These are phyloP conservation scores for Ophioninae sp. DNA, from an alignment of 2,888 invertebrate genomes.

Conservation along the genomic window DNA sequence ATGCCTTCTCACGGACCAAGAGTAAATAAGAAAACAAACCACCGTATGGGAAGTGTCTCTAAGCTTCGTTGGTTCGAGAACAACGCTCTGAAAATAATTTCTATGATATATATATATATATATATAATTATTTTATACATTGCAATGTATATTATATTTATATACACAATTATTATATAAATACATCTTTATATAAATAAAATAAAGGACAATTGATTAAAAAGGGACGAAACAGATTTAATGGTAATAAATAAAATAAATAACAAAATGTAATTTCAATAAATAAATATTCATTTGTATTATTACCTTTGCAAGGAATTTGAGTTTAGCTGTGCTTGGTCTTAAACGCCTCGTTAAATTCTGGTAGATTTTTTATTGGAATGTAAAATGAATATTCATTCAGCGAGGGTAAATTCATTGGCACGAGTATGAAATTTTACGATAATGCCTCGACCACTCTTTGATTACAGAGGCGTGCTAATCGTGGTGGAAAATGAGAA, in stretches of 20 bases:
- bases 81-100: constrained; percentile 59
- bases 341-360: not conserved
- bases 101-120: constrained; percentile 26
- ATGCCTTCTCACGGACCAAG: constrained; percentile 55
- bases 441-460: constrained; percentile 29
- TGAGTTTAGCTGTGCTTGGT: not conserved
- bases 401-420: constrained; percentile 20
- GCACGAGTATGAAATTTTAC: constrained; percentile 27
- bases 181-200: constrained; percentile 29
- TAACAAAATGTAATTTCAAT: too few species aligned
- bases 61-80: constrained; percentile 32
- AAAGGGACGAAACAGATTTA: too few species aligned
- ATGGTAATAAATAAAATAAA: too few species aligned
- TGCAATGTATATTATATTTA: too few species aligned
- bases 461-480: constrained; percentile 28
- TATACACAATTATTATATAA: too few species aligned
- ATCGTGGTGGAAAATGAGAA: not conserved
- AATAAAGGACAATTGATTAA: too few species aligned
- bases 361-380: not conserved
- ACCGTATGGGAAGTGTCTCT: constrained; percentile 65
- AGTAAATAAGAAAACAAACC: constrained; percentile 74
- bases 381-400: not conserved
- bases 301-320: too few species aligned
- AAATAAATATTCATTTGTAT: too few species aligned
- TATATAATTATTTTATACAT: constrained; percentile 31